phyloP scores from a whole-genome alignment of 2,797 vertebrate species.

The Brachymystax lenok region DNA sequence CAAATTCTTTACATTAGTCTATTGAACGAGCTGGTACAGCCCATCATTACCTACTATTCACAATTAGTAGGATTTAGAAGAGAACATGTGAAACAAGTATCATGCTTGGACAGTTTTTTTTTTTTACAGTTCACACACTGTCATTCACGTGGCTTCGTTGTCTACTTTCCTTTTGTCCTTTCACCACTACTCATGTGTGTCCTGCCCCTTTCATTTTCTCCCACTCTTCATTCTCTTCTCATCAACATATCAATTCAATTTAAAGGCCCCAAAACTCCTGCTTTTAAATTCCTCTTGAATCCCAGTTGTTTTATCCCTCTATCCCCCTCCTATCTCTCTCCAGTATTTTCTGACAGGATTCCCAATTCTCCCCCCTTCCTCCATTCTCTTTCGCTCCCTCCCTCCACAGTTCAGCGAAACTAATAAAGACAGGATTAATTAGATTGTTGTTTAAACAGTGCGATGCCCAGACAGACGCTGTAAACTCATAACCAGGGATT shows the following conservation, averaged over 20 bases:
- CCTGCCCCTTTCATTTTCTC: slow-evolving; percentile 53
- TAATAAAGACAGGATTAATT: slow-evolving; percentile 96
- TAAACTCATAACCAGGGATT: slow-evolving; percentile 93
- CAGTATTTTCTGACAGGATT: slow-evolving; percentile 73
- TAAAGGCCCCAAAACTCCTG: slow-evolving; percentile 55
- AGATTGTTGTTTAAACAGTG: slow-evolving; percentile 94
- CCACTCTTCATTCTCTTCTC: slow-evolving; percentile 50
- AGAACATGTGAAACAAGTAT: not conserved
- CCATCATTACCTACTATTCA: not conserved
- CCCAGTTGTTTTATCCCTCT: slow-evolving; percentile 68
- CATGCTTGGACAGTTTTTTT: not conserved
- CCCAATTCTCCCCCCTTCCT: slow-evolving; percentile 74
- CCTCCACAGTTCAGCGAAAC: slow-evolving; percentile 87
- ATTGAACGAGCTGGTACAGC: not conserved
- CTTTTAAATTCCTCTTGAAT: slow-evolving; percentile 78
- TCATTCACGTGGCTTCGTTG: not conserved
- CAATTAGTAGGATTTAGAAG: slow-evolving; percentile 16
- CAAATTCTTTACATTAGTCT: not conserved
- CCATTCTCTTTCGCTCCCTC: slow-evolving; percentile 73
- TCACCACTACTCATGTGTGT: slow-evolving; percentile 48
- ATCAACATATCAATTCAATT: slow-evolving; percentile 66
- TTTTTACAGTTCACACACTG: not conserved
- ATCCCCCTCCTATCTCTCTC: slow-evolving; percentile 61
- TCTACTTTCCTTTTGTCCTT: slow-evolving; percentile 53
- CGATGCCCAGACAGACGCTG: slow-evolving; percentile 88